Percentiles rank a stretch among this genome's conserved stretches.
Evolutionary conservation across 2,113 vertebrate genomes (phyloP).

Genomic region (Choloepus hoffmanni): DNA sequence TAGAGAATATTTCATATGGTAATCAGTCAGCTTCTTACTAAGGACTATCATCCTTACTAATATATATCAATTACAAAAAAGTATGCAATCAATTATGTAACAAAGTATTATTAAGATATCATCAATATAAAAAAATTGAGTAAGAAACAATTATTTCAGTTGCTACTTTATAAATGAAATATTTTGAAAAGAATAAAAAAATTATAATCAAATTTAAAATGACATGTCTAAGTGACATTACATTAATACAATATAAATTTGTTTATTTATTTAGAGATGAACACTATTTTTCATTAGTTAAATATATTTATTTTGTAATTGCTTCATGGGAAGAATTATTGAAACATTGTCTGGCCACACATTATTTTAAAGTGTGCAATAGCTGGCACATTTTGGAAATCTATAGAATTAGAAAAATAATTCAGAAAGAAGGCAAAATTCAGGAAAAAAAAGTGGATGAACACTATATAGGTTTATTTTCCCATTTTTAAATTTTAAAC

Average conservation of each 20-base stretch:
- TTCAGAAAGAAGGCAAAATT: not conserved
- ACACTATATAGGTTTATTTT: not conserved
- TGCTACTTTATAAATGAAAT: not conserved
- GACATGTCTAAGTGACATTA: not conserved
- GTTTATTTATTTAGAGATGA: not conserved
- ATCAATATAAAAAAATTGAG: not conserved
- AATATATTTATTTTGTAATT: not conserved
- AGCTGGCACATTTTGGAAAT: not conserved
- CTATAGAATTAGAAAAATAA: not conserved
- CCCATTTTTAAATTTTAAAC: not conserved
- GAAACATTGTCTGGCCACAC: not conserved
- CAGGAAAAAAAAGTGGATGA: not conserved
- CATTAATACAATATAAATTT: not conserved
- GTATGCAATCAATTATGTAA: not conserved
- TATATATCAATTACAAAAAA: not conserved
- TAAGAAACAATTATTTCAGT: not conserved
- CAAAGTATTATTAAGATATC: not conserved
- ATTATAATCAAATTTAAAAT: not conserved
- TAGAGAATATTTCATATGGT: not conserved
- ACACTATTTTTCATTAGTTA: constrained; percentile 1
- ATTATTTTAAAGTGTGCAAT: constrained; percentile 8
- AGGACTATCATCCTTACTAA: not conserved
- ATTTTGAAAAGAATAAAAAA: not conserved
- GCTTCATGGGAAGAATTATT: not conserved
- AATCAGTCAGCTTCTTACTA: not conserved